Evolutionary conservation across 2,113 vertebrate species (phyloP), one percentile per base, ranked within the genome.

Genomic region (Willisornis vidua): DNA sequence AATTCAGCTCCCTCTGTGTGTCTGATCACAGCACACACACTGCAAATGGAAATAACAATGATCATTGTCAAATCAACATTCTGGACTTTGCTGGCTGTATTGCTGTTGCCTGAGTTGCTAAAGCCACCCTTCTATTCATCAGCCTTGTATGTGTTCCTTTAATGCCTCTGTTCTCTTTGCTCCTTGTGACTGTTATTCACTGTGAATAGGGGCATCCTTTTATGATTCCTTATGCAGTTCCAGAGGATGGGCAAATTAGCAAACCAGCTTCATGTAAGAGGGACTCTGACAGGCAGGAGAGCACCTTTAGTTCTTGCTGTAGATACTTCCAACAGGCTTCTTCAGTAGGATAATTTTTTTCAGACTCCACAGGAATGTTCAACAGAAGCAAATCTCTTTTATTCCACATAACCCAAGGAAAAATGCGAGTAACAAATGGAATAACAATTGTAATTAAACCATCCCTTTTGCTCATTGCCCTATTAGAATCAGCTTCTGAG

Each of bases 361-460:
- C 85, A 81, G 67, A 96, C 95, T 68, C 89, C 84, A 28, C 89
- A 89, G 92, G 94, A 96, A 93, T 62, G 72, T 89, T 95, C 91
- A 90, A 80, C 62, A 86, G 75, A 91, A 95, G 94, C 73, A 96
- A 96, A 89, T 96, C 75, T 95, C 90, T 97, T 96, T 97, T 96
- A 94, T 94, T 71, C 65, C 48, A 58, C 52, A 68, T 74, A 95
- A 89, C 28, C 66, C 49, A 78, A 95, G 77, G 31, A 55, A 90
- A 79, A 91, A 85, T 84, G 78, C 91, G 87, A 93, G 90, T 73
- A 91, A 77, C 35, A 62, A 78, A 57, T 33, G 79, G 84, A 97
- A 89, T 92, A 90, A 82, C 52, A 37, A 18, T 43, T 62, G 5
- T 82, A 95, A 96, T 97, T 73, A 92, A 71, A 59, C 41, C 14